Percentiles rank a stretch among this genome's conserved stretches.
Evolutionary conservation across 2,113 vertebrate species (phyloP).

Genomic region (Amazona vittata): DNA sequence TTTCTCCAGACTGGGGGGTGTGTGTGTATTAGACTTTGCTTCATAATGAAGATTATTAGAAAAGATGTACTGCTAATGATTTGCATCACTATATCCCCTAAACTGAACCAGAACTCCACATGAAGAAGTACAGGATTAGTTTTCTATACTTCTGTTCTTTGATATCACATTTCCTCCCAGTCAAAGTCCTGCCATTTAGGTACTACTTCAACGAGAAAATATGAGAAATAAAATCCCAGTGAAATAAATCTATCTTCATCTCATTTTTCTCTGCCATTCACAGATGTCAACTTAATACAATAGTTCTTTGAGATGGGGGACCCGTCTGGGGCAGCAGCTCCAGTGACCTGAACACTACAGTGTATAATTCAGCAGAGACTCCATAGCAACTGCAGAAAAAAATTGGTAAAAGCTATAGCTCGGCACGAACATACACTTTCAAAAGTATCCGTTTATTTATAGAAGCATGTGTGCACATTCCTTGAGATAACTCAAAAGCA

Average conservation of each 20-base stretch:
- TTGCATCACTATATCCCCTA: not conserved
- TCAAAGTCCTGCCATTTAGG: not conserved
- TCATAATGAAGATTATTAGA: not conserved
- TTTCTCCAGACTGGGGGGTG: not conserved
- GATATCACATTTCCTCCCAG: not conserved
- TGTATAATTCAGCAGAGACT: not conserved
- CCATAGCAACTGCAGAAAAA: slow-evolving; percentile 39
- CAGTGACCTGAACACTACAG: not conserved
- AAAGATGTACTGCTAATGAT: not conserved
- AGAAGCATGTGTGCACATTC: not conserved
- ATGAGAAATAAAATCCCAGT: slow-evolving; percentile 45
- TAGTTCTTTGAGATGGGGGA: slow-evolving; percentile 46
- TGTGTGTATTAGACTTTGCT: not conserved
- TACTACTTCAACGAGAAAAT: slow-evolving; percentile 29
- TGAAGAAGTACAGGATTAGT: not conserved
- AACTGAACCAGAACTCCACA: not conserved
- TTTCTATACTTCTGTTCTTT: not conserved
- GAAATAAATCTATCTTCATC: slow-evolving; percentile 61
- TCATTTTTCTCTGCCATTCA: slow-evolving; percentile 50
- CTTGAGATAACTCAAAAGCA: not conserved
- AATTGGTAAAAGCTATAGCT: not conserved
- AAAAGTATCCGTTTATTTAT: slow-evolving; percentile 17
- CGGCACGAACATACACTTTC: not conserved
- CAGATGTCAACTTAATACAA: slow-evolving; percentile 43
- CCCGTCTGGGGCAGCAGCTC: not conserved